A percentile compares a stretch with the other conserved stretches of the same genome.
Conservation (phyloP, 2,113 vertebrate genomes). For the Aldabrachelys gigantea region DNA sequence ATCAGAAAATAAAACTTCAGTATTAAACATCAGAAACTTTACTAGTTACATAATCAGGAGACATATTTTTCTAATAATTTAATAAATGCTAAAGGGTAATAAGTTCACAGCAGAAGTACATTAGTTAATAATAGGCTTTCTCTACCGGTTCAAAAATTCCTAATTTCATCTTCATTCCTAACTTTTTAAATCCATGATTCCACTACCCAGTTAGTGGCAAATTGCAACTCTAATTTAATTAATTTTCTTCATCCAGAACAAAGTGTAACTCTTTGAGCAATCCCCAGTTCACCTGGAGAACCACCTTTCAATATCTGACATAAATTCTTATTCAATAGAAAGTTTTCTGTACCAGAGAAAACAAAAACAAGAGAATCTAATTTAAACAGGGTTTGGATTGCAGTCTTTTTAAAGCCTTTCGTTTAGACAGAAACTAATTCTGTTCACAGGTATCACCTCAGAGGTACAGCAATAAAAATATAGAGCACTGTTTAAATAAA, state of each 20-base stretch:
- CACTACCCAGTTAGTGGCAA: background rate
- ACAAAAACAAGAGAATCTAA: slow-evolving; percentile 70
- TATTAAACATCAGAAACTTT: slow-evolving; percentile 52
- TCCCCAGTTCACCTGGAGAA: slow-evolving; percentile 20
- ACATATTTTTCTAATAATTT: slow-evolving; percentile 7
- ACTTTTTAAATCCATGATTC: slow-evolving; percentile 1
- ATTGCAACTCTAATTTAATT: background rate
- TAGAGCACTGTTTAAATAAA: slow-evolving; percentile 48
- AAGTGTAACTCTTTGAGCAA: slow-evolving; percentile 10
- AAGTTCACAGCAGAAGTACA: slow-evolving; percentile 47
- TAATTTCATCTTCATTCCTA: slow-evolving; percentile 46
- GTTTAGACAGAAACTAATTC: slow-evolving; percentile 71
- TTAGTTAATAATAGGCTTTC: slow-evolving; percentile 41
- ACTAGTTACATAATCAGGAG: slow-evolving; percentile 62
- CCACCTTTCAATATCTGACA: slow-evolving; percentile 44
- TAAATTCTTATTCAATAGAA: slow-evolving; percentile 69
- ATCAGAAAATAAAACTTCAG: slow-evolving; percentile 12
- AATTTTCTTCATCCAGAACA: slow-evolving; percentile 21
- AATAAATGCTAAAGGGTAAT: slow-evolving; percentile 41
- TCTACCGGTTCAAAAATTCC: slow-evolving; percentile 36
- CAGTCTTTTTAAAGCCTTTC: slow-evolving; percentile 65
- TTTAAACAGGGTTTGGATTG: slow-evolving; percentile 68
- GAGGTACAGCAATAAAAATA: slow-evolving; percentile 44
- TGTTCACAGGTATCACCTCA: slow-evolving; percentile 69
- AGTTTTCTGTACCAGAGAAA: slow-evolving; percentile 61